Base-by-base conservation (phyloP, 1,140 invertebrate species). In the Drosophila kurseongensis region DNA sequence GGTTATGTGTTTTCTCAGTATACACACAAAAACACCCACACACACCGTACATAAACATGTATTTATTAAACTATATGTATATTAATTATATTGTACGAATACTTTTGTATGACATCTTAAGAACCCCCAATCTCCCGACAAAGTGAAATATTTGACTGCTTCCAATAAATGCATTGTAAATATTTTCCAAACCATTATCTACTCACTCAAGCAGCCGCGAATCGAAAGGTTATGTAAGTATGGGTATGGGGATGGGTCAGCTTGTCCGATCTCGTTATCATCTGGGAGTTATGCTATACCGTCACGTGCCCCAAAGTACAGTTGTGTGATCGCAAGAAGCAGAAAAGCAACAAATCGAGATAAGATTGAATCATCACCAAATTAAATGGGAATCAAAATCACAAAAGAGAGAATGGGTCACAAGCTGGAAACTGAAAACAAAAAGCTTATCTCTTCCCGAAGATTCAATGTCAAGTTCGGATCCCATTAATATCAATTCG, bases 381-480 rank as follows among this genome's bases (percentile, higher is more conserved):
- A n/a, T 38, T 16, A 13, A 48, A 13, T 29, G 45, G 18, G 23
- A 45, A 42, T 27, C 45, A 6, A 27, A 47, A 27, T 38, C 14
- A 0, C 13, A 52, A 61, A 16, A 42, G 23, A 9, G 18, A 23
- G 59, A 35, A n/a, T 13, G 14, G 29, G 65, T 50, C 44, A 51
- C n/a, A 40, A 41, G 27, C 23, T 68, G 14, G 45, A 40, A 69
- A 35, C 51, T 35, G 48, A 51, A 51, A 52, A 52, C 50, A 52
- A 69, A 69, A 54, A 69, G 65, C 67, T 71, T 71, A 71, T 71
- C 67, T n/a, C 29, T 32, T 42, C 38, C 27, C 29, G 32, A 50
- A 58, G 50, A 75, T 88, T 88, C 83, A 88, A 83, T 88, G 83
- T 88, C 83, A 88, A 88, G 83, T 88, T 88, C 84, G 88, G 42